Base-by-base conservation (phyloP, 2,888 invertebrate genomes). In the Clunio marinus region DNA sequence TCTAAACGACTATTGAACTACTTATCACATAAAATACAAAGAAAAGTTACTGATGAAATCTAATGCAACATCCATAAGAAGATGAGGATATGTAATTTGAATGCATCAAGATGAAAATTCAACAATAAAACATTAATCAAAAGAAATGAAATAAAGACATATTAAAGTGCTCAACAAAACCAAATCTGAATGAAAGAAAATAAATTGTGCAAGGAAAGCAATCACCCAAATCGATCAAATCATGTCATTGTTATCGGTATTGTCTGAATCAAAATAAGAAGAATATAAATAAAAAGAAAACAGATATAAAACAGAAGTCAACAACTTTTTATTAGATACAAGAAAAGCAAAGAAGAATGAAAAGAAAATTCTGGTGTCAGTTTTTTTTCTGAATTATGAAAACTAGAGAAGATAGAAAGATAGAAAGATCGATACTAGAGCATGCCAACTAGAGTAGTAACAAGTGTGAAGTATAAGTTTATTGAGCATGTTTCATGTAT, bases 181-280 rank as follows among this genome's bases (percentile, higher is more conserved):
- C n/a, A n/a, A n/a, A n/a, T n/a, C n/a, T 51, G 8, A 13, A 25
- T 57, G 27, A 57, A 57, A 57, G 22, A 27, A 15, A 57, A 27
- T 8, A 51, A 57, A 27, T 28, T 45, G 63, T 63, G 63, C 63
- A 37, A 22, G 51, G 51, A 51, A 35, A 59, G 66, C 55, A 55
- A 66, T 35, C 66, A 55, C 66, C 66, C 66, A 66, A 66, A 66
- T 22, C 66, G 66, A 66, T 55, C 55, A 66, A 66, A 66, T 66
- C 35, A 66, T 66, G 28, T 66, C 20, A 20, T 32, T 32, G 35
- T 32, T 32, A 8, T 32, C 35, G n/a, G n/a, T n/a, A n/a, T 13
- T 32, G 51, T 51, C 10, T 20, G 51, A 41, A n/a, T 41, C 41
- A 41, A n/a, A 41, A 2, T 2, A 41, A n/a, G 51, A 51, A 51